Percentiles rank a stretch among this genome's conserved stretches.
phyloP scores from a whole-genome alignment of 2,888 invertebrate genomes.

The Pantelozetes paolii region DNA sequence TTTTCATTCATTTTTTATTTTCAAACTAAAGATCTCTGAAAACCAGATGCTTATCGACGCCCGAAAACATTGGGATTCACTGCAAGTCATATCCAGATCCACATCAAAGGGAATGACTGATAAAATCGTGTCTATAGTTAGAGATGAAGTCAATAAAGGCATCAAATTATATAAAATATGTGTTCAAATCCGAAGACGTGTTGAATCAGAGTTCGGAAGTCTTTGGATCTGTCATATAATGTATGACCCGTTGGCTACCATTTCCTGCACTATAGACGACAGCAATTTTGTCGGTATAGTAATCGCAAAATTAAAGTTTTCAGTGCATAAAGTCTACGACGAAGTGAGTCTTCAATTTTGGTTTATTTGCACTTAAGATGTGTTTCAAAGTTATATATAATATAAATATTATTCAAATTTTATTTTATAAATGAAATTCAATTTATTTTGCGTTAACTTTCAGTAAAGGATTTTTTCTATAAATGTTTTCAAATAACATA shows the following conservation, averaged over 20 bases:
- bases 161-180: background rate
- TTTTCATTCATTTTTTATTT: background rate
- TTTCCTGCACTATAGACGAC: background rate
- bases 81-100: background rate
- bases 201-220: background rate
- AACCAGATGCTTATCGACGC: conserved; percentile 18
- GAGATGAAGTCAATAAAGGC: background rate
- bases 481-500: too few relatives aligned
- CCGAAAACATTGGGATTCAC: background rate
- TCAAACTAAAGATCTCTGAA: conserved; percentile 10
- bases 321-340: conserved; percentile 4
- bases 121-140: background rate
- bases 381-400: too few relatives aligned
- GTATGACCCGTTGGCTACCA: background rate
- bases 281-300: background rate
- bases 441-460: too few relatives aligned
- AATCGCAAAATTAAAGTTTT: background rate
- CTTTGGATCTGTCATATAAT: background rate
- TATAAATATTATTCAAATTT: too few relatives aligned
- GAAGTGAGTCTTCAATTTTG: background rate
- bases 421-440: too few relatives aligned
- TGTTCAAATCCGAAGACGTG: background rate
- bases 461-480: too few relatives aligned
- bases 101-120: background rate
- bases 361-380: too few relatives aligned